Base-by-base conservation (phyloP, 1,140 invertebrate genomes). In the Anadara kagoshimensis region DNA sequence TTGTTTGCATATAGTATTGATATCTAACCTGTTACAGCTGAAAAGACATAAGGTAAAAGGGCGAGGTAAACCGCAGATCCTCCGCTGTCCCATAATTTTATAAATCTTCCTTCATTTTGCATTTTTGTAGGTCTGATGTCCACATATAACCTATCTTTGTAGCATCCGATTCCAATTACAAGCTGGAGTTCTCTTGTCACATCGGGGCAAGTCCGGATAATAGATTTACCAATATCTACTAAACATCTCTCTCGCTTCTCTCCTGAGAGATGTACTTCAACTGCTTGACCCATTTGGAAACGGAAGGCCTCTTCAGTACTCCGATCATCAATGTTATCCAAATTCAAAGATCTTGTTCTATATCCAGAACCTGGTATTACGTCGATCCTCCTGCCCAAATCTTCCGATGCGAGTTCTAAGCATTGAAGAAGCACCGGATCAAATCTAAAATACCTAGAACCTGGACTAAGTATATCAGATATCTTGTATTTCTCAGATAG, bases 371-470 rank as follows among this genome's bases (percentile, higher is more conserved):
- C 54, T 57, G 54, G 36, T 57, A 24, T 5, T 10, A 57, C 54
- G 24, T 57, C 20, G 24, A 57, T 24, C 36, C 36, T 57, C 36
- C 36, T 29, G 36, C 54, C 54, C 4, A 24, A 57, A 12, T 57
- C 54, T 26, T 57, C 20, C 14, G 54, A 57, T 14, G 54, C 54
- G 24, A 57, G 54, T 24, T 57, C 54, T 57, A 57, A 57, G 20
- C 54, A 57, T 24, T 57, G 22, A 20, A 57, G 10, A 20, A 57
- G 11, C 16, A 29, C 24, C 5, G 54, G 20, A 57, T 57, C 54
- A 20, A 57, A 26, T 57, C 54, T 18, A 26, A 57, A 7, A 22
- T 26, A 57, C 54, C 14, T 4, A n/a, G n/a, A n/a, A n/a, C n/a
- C n/a, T n/a, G n/a, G n/a, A n/a, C n/a, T n/a, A n/a, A n/a, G n/a